These are phyloP conservation scores for Sturnus vulgaris DNA, from an alignment of 2,113 vertebrate species.

Conservation along the genomic window DNA sequence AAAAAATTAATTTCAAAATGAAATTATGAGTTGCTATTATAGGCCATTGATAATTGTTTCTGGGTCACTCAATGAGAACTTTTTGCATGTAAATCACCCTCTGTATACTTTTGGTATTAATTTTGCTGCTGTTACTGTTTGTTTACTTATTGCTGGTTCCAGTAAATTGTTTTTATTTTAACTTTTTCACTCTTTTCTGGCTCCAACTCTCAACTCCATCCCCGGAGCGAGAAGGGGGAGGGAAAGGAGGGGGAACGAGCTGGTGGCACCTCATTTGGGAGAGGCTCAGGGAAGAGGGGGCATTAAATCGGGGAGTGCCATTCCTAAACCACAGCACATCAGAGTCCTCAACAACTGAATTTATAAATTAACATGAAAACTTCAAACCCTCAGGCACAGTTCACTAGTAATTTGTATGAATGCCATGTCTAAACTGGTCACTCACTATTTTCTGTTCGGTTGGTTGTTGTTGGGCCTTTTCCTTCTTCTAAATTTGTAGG, in stretches of 20 bases:
- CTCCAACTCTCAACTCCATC: background rate
- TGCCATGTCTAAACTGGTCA: background rate
- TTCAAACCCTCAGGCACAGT: background rate
- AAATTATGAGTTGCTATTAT: background rate
- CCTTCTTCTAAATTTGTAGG: background rate
- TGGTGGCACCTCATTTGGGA: background rate
- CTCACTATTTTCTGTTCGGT: background rate
- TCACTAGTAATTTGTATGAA: background rate
- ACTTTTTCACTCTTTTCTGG: background rate
- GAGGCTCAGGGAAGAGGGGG: background rate
- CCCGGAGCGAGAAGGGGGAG: accelerated
- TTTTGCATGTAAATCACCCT: background rate
- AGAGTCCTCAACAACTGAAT: background rate
- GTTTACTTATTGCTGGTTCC: background rate
- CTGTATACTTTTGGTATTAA: background rate
- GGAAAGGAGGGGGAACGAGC: accelerated
- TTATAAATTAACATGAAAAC: background rate
- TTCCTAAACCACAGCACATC: accelerated
- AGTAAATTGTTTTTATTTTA: background rate
- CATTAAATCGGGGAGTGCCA: background rate
- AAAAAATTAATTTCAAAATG: background rate
- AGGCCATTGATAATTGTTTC: background rate
- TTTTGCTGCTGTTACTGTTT: background rate
- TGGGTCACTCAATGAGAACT: too few species aligned
- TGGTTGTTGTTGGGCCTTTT: too few species aligned